Evolutionary conservation across 2,113 vertebrate genomes (phyloP).

Genomic region (Haliaeetus leucogaster): DNA sequence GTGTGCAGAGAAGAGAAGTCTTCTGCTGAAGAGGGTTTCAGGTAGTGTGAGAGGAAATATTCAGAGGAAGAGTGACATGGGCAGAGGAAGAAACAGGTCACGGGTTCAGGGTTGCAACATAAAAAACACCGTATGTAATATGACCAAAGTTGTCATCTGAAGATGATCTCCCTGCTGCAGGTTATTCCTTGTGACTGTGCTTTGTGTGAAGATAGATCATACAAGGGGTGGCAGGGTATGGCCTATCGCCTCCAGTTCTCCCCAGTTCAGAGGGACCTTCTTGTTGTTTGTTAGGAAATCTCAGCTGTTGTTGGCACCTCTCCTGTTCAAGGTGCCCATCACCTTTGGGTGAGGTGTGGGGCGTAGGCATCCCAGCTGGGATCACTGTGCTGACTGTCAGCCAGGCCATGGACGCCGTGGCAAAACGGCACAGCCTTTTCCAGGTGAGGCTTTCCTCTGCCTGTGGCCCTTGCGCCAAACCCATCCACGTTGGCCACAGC

Average conservation of each 20-base stretch:
- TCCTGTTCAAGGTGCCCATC: neutral
- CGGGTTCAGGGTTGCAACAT: neutral
- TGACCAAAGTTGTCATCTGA: neutral
- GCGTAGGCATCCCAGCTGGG: rapidly evolving
- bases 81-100: neutral
- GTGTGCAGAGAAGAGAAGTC: neutral
- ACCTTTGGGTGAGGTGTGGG: neutral
- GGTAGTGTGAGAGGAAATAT: neutral
- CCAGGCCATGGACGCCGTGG: neutral
- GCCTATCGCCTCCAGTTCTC: neutral
- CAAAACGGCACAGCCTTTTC: neutral
- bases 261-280: neutral
- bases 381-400: neutral
- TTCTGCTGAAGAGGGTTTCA: neutral
- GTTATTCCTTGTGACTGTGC: neutral
- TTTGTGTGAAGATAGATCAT: neutral
- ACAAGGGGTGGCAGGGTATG: neutral
- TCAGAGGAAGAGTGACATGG: neutral
- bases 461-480: neutral
- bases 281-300: neutral
- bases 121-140: neutral
- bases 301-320: rapidly evolving
- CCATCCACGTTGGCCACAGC: constrained; percentile 62
- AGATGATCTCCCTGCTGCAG: neutral
- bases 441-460: neutral